Percentiles rank a stretch among this genome's conserved stretches.
These are phyloP conservation scores for Sialia sialis DNA, from an alignment of 2,113 vertebrate species.

Conservation along the genomic window DNA sequence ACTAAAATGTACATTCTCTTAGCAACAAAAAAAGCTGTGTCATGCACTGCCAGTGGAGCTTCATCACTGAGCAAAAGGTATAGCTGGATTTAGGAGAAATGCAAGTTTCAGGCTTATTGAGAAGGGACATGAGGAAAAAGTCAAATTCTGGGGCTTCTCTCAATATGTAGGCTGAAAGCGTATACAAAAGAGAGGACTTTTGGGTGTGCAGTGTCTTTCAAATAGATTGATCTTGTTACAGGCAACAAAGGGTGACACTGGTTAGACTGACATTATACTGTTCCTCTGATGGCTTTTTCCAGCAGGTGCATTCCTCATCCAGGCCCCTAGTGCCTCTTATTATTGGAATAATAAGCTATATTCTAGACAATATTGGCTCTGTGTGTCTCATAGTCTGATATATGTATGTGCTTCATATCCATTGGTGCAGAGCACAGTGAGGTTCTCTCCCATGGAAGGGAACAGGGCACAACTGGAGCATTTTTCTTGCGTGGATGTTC, in stretches of 20 bases:
- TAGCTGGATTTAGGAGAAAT: neutral
- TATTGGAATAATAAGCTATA: neutral
- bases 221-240: neutral
- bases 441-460: neutral
- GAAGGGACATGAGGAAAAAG: neutral
- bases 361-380: neutral
- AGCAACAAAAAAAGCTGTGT: neutral
- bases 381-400: accelerated
- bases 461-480: accelerated
- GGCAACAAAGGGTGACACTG: neutral
- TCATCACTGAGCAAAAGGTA: neutral
- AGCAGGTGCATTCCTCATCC: neutral
- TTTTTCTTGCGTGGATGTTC: neutral
- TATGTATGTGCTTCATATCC: neutral
- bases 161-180: accelerated
- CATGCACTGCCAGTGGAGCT: neutral
- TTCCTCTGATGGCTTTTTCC: neutral
- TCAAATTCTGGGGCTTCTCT: neutral
- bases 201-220: neutral
- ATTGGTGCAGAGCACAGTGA: neutral
- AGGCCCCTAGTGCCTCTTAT: accelerated
- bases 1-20: accelerated
- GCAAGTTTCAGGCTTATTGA: neutral
- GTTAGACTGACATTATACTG: neutral
- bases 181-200: neutral